Conservation (phyloP, 2,797 vertebrate species). For the Protonibea diacanthus region DNA sequence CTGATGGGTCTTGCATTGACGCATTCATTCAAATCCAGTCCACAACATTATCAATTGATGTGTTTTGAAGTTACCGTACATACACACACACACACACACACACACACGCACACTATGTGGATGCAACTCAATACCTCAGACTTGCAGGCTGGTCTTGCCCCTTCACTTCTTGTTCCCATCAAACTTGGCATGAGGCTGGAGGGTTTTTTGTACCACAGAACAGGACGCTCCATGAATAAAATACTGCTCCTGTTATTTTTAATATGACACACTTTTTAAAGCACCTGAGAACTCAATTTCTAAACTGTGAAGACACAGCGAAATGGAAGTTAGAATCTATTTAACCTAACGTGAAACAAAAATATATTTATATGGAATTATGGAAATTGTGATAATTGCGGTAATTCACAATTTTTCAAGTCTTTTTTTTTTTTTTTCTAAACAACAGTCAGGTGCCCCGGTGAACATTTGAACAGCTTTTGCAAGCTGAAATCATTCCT, state of each 20-base stretch:
- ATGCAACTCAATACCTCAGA: slow-evolving; percentile 34
- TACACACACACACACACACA: slow-evolving; percentile 16
- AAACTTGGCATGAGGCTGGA: slow-evolving; percentile 51
- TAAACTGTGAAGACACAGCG: background rate
- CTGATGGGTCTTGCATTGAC: slow-evolving; percentile 25
- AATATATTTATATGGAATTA: background rate
- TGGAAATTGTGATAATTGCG: background rate
- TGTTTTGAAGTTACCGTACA: slow-evolving; percentile 39
- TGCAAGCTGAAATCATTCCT: slow-evolving; percentile 1
- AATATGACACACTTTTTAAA: slow-evolving; percentile 27
- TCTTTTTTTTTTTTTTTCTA: background rate
- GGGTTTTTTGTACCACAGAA: slow-evolving; percentile 35
- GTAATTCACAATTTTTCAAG: too few species aligned
- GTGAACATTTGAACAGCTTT: background rate
- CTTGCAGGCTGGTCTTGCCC: slow-evolving; percentile 41
- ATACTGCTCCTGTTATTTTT: slow-evolving; percentile 31
- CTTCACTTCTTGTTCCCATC: slow-evolving; percentile 63
- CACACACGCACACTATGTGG: slow-evolving; percentile 1
- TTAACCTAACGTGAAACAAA: background rate
- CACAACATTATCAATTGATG: slow-evolving; percentile 35
- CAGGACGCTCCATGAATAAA: slow-evolving; percentile 51
- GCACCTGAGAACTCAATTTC: slow-evolving; percentile 6
- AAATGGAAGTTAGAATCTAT: background rate
- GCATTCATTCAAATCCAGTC: slow-evolving; percentile 45
- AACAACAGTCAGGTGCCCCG: slow-evolving; percentile 7